These are phyloP conservation scores for Athripsodes cinereus DNA, from an alignment of 2,888 invertebrate genomes.

Conservation along the genomic window DNA sequence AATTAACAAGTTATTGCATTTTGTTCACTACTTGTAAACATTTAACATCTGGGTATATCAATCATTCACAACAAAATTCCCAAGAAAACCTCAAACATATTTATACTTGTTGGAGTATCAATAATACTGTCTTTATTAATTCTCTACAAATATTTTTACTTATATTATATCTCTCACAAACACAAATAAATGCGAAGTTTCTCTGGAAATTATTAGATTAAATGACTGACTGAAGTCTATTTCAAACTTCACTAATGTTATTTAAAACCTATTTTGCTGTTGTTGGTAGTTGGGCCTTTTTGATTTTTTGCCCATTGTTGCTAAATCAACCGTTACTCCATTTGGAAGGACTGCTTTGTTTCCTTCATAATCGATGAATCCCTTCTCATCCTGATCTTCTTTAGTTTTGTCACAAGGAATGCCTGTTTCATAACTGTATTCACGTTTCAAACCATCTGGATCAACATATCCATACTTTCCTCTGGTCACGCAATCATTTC, in stretches of 20 bases:
- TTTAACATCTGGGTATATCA: too few relatives aligned
- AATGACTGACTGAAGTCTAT: neutral
- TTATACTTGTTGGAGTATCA: neutral
- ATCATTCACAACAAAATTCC: too few relatives aligned
- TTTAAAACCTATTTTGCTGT: constrained; percentile 32
- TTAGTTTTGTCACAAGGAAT: constrained; percentile 60
- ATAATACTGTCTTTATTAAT: neutral
- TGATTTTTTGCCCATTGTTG: constrained; percentile 64
- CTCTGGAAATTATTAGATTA: neutral
- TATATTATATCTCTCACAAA: neutral
- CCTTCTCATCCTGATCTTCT: constrained; percentile 49
- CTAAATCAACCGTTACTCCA: constrained; percentile 65
- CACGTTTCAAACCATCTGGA: constrained; percentile 74
- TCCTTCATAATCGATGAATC: constrained; percentile 68
- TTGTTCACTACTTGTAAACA: neutral
- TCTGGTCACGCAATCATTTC: constrained; percentile 67
- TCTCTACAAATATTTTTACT: too few relatives aligned
- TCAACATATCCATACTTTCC: constrained; percentile 82
- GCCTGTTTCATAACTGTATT: constrained; percentile 78
- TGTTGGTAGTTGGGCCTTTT: constrained; percentile 58
- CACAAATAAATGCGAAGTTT: neutral
- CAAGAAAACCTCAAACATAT: too few relatives aligned
- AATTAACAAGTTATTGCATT: neutral
- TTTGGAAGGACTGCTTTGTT: constrained; percentile 67
- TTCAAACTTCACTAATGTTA: constrained; percentile 35